Evolutionary conservation across 2,797 vertebrate genomes (phyloP).

Genomic region (Enteromius paludinosus): DNA sequence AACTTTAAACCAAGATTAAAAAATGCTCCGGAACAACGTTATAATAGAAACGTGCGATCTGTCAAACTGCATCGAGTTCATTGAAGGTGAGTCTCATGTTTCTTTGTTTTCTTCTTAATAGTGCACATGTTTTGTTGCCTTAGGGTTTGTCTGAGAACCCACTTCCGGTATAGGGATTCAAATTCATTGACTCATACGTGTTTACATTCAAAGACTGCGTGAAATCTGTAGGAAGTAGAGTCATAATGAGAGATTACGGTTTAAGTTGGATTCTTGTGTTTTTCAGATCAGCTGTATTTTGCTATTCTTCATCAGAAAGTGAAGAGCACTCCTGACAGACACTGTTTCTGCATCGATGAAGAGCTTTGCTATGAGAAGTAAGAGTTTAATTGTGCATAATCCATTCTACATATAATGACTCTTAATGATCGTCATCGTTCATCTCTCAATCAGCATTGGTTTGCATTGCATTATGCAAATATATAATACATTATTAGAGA

Average conservation of each 20-base stretch:
- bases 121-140: neutral
- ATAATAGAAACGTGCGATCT: slow-evolving; percentile 68
- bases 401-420: neutral
- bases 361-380: slow-evolving; percentile 98
- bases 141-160: neutral
- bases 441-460: neutral
- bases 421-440: no score
- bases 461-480: neutral
- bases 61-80: slow-evolving; percentile 71
- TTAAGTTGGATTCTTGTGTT: slow-evolving; percentile 37
- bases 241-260: neutral
- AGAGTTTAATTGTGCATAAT: slow-evolving; percentile 64
- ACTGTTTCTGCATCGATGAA: slow-evolving; percentile 96
- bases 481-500: neutral
- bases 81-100: slow-evolving; percentile 71
- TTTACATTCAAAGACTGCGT: slow-evolving; percentile 7
- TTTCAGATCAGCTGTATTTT: slow-evolving; percentile 96
- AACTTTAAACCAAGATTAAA: slow-evolving; percentile 58
- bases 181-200: neutral
- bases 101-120: slow-evolving; percentile 9
- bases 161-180: slow-evolving; percentile 58
- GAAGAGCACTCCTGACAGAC: slow-evolving; percentile 86
- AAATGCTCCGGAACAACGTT: slow-evolving; percentile 61
- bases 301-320: slow-evolving; percentile 92
- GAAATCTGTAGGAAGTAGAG: neutral